phyloP scores from a whole-genome alignment of 2,888 invertebrate species.

The Drosophila demipolita region DNA sequence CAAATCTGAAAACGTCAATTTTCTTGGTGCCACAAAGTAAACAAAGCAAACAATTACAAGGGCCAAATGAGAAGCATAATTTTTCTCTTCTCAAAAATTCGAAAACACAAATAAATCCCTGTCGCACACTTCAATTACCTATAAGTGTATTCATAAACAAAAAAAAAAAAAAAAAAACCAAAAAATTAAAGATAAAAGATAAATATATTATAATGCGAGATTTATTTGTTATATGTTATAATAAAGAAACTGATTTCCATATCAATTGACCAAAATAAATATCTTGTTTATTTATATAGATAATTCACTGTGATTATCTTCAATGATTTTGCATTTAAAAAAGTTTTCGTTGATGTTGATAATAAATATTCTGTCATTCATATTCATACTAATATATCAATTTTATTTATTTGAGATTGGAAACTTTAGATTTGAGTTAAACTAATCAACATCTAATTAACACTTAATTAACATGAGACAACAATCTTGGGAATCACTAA shows the following conservation, averaged over 20 bases:
- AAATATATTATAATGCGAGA: constrained; percentile 28
- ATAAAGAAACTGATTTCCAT: constrained; percentile 32
- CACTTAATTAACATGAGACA: constrained; percentile 60
- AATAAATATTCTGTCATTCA: constrained; percentile 20
- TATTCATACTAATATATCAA: constrained; percentile 30
- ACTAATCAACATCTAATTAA: constrained; percentile 63
- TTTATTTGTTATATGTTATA: too few relatives aligned
- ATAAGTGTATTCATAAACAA: constrained; percentile 37
- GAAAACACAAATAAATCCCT: constrained; percentile 19
- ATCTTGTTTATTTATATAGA: constrained; percentile 60
- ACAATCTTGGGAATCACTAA: constrained; percentile 22
- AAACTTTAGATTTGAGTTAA: constrained; percentile 27
- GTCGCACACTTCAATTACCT: constrained; percentile 8
- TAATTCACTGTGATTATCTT: constrained; percentile 62
- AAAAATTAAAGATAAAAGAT: constrained; percentile 23
- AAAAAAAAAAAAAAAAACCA: constrained; percentile 36
- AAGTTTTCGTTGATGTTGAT: constrained; percentile 55
- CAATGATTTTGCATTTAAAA: constrained; percentile 63
- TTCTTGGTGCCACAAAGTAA: constrained; percentile 35
- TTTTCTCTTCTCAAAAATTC: constrained; percentile 55
- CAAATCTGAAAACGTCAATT: background rate
- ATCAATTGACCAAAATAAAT: constrained; percentile 8
- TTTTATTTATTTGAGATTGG: constrained; percentile 20
- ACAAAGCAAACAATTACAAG: constrained; percentile 60
- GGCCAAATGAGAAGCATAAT: constrained; percentile 61